Conservation (phyloP, 2,113 vertebrate species). For the Sorex fumeus region DNA sequence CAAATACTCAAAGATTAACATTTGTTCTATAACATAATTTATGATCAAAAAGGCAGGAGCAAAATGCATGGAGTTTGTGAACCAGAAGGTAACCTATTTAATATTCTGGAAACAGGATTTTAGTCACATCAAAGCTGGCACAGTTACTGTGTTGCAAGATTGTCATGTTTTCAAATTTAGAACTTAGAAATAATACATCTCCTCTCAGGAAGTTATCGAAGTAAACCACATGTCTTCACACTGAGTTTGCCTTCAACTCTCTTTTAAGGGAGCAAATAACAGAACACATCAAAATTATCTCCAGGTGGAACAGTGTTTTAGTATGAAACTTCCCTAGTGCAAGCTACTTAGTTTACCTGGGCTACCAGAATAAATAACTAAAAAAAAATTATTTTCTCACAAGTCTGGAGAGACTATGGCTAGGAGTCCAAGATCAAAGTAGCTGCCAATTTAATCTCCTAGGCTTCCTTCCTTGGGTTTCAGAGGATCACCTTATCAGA, state of each 20-base stretch:
- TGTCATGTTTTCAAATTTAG: not conserved
- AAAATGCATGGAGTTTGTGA: constrained; percentile 62
- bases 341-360: not conserved
- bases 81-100: constrained; percentile 62
- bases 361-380: not conserved
- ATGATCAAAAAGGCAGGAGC: constrained; percentile 27
- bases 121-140: not conserved
- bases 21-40: constrained; percentile 62
- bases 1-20: constrained; percentile 56
- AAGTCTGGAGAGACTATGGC: not conserved
- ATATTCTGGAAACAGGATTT: constrained; percentile 34
- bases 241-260: not conserved
- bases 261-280: not conserved
- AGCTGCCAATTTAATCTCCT: not conserved
- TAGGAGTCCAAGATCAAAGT: not conserved
- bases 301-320: not conserved
- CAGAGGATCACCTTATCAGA: not conserved
- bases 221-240: not conserved
- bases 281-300: not conserved
- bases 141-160: not conserved
- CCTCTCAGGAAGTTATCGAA: not conserved
- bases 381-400: not conserved
- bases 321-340: not conserved
- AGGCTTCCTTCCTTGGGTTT: not conserved
- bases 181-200: not conserved